These are phyloP conservation scores for Nothobranchius furzeri DNA, from an alignment of 2,113 vertebrate species.

Conservation along the genomic window DNA sequence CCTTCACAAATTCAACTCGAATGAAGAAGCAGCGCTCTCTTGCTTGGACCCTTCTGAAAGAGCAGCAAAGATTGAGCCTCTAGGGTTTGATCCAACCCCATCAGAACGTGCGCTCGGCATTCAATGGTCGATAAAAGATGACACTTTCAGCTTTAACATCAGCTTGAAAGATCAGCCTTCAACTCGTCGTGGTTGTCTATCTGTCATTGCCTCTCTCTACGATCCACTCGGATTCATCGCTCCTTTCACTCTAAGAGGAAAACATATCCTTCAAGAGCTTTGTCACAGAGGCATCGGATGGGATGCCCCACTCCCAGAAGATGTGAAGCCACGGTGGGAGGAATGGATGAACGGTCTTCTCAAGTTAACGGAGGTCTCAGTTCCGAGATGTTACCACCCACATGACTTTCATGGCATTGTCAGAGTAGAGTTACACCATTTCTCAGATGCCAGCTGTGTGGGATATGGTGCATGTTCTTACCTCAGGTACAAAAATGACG, in stretches of 20 bases:
- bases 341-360: neutral
- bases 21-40: too few species aligned
- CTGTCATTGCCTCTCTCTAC: neutral
- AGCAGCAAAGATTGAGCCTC: neutral
- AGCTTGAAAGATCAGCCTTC: neutral
- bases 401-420: too few species aligned
- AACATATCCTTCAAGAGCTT: neutral
- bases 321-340: neutral
- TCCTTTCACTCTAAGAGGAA: neutral
- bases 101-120: neutral
- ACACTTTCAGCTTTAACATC: neutral
- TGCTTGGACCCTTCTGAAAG: neutral
- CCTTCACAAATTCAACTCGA: too few species aligned
- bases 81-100: neutral
- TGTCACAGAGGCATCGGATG: neutral
- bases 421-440: too few species aligned
- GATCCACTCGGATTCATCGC: too few species aligned
- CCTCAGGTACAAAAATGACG: too few species aligned
- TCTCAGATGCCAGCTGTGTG: too few species aligned
- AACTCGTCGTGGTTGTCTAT: neutral
- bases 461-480: too few species aligned
- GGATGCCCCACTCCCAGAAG: neutral
- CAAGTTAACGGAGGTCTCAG: too few species aligned
- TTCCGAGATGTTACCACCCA: too few species aligned
- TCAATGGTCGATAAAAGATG: neutral